phyloP scores from a whole-genome alignment of 2,888 invertebrate species.

The Scaptomyza cyrtandrae region DNA sequence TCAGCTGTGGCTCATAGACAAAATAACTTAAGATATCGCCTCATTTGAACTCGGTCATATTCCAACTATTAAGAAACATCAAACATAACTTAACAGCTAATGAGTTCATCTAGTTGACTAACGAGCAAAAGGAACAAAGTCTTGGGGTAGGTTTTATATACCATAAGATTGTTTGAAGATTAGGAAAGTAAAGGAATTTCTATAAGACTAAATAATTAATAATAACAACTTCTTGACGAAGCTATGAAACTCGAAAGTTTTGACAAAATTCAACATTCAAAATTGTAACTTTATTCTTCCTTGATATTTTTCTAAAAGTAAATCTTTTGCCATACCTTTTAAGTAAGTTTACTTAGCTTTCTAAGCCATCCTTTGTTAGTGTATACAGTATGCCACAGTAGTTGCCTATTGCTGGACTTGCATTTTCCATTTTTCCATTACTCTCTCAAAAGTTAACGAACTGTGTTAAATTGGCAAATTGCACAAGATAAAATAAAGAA shows the following conservation, averaged over 20 bases:
- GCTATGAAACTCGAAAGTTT: no score
- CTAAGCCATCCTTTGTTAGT: no score
- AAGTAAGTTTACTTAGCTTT: no score
- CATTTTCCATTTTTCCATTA: not conserved
- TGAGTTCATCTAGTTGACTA: conserved; percentile 29
- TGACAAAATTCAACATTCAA: no score
- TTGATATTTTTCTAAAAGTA: no score
- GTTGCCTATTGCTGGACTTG: not conserved
- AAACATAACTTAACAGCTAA: conserved; percentile 45
- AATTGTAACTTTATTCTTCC: no score
- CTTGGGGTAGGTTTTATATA: conserved; percentile 12
- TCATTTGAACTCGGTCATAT: conserved; percentile 19
- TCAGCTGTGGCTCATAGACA: conserved; percentile 29
- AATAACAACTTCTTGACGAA: no score
- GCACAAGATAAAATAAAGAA: no score
- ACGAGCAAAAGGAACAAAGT: not conserved
- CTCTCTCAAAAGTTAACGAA: not conserved
- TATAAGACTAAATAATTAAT: no score
- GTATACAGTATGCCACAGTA: no score
- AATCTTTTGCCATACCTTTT: no score
- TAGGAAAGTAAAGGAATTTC: not conserved
- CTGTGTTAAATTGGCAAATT: not conserved
- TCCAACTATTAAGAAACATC: conserved; percentile 46
- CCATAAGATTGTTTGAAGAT: conserved; percentile 21
- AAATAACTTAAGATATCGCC: conserved; percentile 13